phyloP scores from a whole-genome alignment of 2,888 invertebrate genomes.

The Troides aeacus region DNA sequence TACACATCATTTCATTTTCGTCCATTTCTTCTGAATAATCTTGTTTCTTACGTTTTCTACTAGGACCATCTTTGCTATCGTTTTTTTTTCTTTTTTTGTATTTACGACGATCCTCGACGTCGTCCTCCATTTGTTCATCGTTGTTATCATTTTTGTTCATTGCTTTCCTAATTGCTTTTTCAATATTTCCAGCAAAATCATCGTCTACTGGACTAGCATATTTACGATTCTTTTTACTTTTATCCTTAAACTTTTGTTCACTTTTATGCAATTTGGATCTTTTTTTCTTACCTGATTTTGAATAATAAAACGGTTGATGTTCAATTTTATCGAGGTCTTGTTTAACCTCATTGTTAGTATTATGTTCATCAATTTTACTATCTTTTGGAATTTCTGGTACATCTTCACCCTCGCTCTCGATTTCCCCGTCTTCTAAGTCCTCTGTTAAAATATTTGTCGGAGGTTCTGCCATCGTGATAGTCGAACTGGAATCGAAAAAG shows the following conservation, averaged over 20 bases:
- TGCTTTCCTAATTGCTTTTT: constrained; percentile 87
- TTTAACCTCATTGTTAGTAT: constrained; percentile 36
- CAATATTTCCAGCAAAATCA: constrained; percentile 89
- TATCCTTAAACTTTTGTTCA: constrained; percentile 73
- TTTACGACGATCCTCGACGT: constrained; percentile 75
- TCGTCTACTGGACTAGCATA: constrained; percentile 74
- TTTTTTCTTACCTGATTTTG: constrained; percentile 77
- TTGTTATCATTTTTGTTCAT: constrained; percentile 84
- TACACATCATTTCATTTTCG: constrained; percentile 89
- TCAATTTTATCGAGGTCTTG: constrained; percentile 43
- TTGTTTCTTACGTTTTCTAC: constrained; percentile 80
- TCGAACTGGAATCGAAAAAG: constrained; percentile 62
- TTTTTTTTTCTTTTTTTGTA: constrained; percentile 80
- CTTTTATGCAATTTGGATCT: constrained; percentile 73
- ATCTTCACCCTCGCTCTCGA: constrained; percentile 82
- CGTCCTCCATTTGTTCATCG: constrained; percentile 64
- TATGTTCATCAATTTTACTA: constrained; percentile 46
- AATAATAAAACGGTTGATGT: constrained; percentile 56
- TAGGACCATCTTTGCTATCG: constrained; percentile 78
- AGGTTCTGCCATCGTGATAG: constrained; percentile 60
- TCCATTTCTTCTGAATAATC: constrained; percentile 82
- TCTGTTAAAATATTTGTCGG: constrained; percentile 53
- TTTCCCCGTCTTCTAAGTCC: constrained; percentile 93
- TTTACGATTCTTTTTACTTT: constrained; percentile 74
- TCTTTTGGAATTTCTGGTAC: constrained; percentile 47